A percentile compares a stretch with the other conserved stretches of the same genome.
phyloP scores from a whole-genome alignment of 2,888 invertebrate species.

The Tanytarsus gracilentus region DNA sequence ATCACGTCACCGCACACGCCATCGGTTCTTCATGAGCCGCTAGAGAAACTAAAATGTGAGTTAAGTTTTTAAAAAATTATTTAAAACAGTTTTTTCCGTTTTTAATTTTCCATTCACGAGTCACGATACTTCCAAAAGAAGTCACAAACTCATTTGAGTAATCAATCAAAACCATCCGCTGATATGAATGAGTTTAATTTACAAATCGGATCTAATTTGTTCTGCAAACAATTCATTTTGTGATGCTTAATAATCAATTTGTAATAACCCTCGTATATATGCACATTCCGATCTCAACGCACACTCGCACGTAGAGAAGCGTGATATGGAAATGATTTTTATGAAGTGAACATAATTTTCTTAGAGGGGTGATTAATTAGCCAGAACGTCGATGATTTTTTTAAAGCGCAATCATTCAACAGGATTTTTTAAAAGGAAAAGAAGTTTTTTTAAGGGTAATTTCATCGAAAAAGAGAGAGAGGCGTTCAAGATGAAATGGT shows the following conservation, averaged over 20 bases:
- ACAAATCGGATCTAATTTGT: slow-evolving; percentile 27
- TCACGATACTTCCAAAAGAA: too few relatives aligned
- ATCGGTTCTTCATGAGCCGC: slow-evolving; percentile 49
- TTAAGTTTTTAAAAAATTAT: slow-evolving; percentile 32
- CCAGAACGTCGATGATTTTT: slow-evolving; percentile 35
- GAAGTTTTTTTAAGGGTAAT: not conserved
- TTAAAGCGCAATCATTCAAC: not conserved
- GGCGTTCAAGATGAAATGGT: slow-evolving; percentile 22
- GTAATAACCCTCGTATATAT: slow-evolving; percentile 8
- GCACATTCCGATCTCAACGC: not conserved
- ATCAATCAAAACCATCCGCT: slow-evolving; percentile 12
- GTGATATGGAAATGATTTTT: slow-evolving; percentile 26
- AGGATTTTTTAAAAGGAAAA: not conserved
- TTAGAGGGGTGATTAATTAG: slow-evolving; percentile 44
- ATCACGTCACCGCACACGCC: slow-evolving; percentile 50
- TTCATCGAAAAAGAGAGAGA: not conserved
- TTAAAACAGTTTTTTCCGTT: not conserved
- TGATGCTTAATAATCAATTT: slow-evolving; percentile 24
- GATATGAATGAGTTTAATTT: slow-evolving; percentile 14
- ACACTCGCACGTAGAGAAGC: not conserved
- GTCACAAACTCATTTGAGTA: too few relatives aligned
- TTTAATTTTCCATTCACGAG: not conserved
- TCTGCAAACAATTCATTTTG: slow-evolving; percentile 14
- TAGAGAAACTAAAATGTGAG: slow-evolving; percentile 65
- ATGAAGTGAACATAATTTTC: not conserved